phyloP scores from a whole-genome alignment of 2,888 invertebrate species.

The Pseudolycoriella hygida region DNA sequence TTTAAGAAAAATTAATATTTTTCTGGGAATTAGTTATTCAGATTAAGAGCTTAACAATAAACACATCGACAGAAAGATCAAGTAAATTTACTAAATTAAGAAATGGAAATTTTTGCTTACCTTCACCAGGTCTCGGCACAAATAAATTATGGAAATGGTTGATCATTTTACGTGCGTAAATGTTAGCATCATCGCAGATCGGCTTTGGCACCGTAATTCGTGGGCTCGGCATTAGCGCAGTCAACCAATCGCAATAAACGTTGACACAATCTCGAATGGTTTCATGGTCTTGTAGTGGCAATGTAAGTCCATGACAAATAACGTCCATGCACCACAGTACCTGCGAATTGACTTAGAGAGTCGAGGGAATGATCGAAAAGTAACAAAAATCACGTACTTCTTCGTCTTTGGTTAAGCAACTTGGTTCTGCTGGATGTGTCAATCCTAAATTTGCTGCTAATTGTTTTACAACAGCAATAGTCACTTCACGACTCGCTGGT shows the following conservation, averaged over 20 bases:
- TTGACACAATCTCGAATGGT: conserved; percentile 91
- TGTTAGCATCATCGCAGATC: conserved; percentile 72
- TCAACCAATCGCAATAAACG: conserved; percentile 93
- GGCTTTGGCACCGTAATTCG: conserved; percentile 81
- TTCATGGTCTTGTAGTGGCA: conserved; percentile 82
- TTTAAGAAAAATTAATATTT: conserved; percentile 38
- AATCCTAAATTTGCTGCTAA: conserved; percentile 44
- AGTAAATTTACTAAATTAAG: too few relatives aligned
- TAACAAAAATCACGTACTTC: conserved; percentile 12
- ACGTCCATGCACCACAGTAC: conserved; percentile 78
- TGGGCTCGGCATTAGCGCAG: conserved; percentile 65
- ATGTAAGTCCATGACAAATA: conserved; percentile 77
- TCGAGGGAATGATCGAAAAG: too few relatives aligned
- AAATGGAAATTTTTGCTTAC: conserved; percentile 34
- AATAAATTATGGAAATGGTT: conserved; percentile 88
- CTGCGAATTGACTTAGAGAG: too few relatives aligned
- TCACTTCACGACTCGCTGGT: conserved; percentile 40
- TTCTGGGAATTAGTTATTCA: conserved; percentile 6
- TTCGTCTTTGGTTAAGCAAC: conserved; percentile 42
- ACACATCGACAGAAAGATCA: conserved; percentile 2
- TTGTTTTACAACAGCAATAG: conserved; percentile 40
- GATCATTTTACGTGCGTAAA: conserved; percentile 79
- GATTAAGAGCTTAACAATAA: conserved; percentile 2
- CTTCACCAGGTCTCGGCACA: conserved; percentile 81
- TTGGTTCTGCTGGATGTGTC: conserved; percentile 68